Evolutionary conservation across 2,888 invertebrate species (phyloP).

Genomic region (Smittia aterrima): DNA sequence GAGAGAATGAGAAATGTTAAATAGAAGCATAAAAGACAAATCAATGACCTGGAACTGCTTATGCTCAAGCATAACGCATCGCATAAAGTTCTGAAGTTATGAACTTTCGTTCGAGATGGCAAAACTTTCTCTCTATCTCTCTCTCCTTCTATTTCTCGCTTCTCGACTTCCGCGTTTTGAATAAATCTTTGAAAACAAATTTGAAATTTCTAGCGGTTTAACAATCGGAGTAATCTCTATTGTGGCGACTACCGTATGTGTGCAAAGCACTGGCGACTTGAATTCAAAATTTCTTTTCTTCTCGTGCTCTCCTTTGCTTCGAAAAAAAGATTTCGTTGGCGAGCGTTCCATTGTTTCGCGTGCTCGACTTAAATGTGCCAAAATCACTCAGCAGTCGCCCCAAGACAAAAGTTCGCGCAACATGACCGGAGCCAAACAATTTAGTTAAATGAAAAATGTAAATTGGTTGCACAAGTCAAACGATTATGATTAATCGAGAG

Average conservation of each 20-base stretch:
- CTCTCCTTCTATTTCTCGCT: too few species aligned
- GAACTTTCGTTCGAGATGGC: not conserved
- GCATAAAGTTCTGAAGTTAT: not conserved
- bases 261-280: not conserved
- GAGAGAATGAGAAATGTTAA: not conserved
- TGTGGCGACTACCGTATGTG: constrained; percentile 27
- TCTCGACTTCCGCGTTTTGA: not conserved
- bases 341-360: not conserved
- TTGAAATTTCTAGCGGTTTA: not conserved
- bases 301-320: not conserved
- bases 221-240: not conserved
- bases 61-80: not conserved
- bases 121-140: too few species aligned
- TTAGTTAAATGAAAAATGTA: not conserved
- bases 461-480: constrained; percentile 4
- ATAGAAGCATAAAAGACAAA: constrained; percentile 25
- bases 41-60: constrained; percentile 36
- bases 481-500: not conserved
- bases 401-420: not conserved
- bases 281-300: not conserved
- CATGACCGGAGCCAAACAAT: not conserved
- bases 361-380: not conserved
- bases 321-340: not conserved
- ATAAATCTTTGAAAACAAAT: not conserved
- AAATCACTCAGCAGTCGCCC: not conserved